Evolutionary conservation across 2,888 invertebrate genomes (phyloP).

Genomic region (Margaritifera margaritifera): DNA sequence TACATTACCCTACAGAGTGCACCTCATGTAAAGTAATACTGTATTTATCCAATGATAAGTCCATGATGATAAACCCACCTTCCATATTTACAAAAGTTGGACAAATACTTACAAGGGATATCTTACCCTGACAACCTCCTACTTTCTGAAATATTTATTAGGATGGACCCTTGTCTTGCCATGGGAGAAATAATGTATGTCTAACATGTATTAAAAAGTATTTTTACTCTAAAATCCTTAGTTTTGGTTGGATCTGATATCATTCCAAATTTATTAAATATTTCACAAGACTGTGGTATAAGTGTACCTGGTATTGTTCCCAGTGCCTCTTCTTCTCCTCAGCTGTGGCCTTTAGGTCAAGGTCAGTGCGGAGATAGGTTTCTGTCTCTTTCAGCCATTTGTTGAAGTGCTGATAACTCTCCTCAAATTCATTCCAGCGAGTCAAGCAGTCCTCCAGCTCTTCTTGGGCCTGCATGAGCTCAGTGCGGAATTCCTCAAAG

Average conservation of each 20-base stretch:
- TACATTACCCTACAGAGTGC: no score
- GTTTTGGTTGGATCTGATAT: no score
- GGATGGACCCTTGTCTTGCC: background rate
- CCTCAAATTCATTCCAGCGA: constrained; percentile 94
- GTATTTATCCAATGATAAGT: background rate
- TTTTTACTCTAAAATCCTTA: background rate
- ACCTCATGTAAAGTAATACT: no score
- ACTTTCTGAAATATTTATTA: background rate
- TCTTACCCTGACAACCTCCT: background rate
- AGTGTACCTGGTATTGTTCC: constrained; percentile 88
- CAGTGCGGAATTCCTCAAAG: constrained; percentile 61
- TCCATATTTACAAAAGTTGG: no score
- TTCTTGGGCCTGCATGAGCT: constrained; percentile 61
- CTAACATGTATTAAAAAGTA: constrained; percentile 1
- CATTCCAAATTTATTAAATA: background rate
- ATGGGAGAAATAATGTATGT: background rate
- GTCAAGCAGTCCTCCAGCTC: constrained; percentile 84
- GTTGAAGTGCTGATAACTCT: constrained; percentile 85
- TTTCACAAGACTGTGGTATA: no score
- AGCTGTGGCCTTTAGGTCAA: constrained; percentile 85
- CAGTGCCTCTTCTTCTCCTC: constrained; percentile 93
- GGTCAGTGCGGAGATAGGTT: constrained; percentile 84
- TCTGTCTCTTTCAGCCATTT: constrained; percentile 91
- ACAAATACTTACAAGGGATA: background rate
- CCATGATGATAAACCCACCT: background rate